Base-by-base conservation (phyloP, 2,888 invertebrate genomes). In the Sinodicranocentrus sp. region DNA sequence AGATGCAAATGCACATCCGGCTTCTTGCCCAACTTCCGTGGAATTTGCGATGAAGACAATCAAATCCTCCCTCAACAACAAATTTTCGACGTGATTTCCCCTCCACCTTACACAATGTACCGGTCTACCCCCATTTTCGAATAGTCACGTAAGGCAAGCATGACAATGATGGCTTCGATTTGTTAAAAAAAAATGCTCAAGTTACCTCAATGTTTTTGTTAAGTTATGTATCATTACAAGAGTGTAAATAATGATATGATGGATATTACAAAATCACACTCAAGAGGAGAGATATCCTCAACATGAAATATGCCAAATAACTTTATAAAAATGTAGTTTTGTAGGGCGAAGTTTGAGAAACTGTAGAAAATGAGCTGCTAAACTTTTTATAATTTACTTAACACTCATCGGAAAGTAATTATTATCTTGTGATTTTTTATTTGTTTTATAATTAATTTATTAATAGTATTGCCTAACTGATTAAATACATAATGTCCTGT, bases 21-120 rank as follows among this genome's bases (percentile, higher is more conserved):
- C 3, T 85, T 78, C 61, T n/a, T 57, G 2, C 75, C 86, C 19
- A 86, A 79, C 77, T 86, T 86, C 65, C 71, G 86, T 17, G 86
- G 86, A 2, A 48, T 26, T 28, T 86, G 86, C 68, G 83, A 85
- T 2, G 73, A 79, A 44, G 75, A 82, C 43, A 76, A 70, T 17
- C 84, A 80, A 21, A 70, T 82, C 23, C 57, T 82, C 13, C 82
- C 82, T 6, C 65, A 82, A n/a, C 82, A 82, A 26, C 82, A 82
- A 44, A 82, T 82, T 19, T 82, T 68, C 23, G 82, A 82, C 39
- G 82, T 82, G 33, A 68, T 82, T 59, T 65, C 71, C 10, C 73
- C 82, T 19, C 82, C 82, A 8, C 59, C 73, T 25, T 82, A 82
- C 68, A 73, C 73, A n/a, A 82, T 82, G 82, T 82, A 82, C 39